Evolutionary conservation across 2,888 invertebrate species (phyloP), one percentile per base, ranked within the genome.

Genomic region (Tethea ocularis): DNA sequence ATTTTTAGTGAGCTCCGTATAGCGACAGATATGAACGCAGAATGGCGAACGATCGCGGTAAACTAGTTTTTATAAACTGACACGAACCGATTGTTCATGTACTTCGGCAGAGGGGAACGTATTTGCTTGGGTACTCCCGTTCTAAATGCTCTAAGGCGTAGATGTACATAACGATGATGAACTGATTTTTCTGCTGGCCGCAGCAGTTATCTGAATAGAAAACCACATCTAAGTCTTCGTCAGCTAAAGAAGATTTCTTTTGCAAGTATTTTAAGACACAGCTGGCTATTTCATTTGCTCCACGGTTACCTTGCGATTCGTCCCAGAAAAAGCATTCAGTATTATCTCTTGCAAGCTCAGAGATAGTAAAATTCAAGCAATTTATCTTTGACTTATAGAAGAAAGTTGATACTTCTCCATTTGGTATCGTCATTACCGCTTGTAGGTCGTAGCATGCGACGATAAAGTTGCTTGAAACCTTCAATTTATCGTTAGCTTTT

Each of bases 121-220:
- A n/a, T n/a, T n/a, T n/a, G n/a, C n/a, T n/a, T n/a, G n/a, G n/a
- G n/a, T n/a, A n/a, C n/a, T n/a, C n/a, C n/a, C n/a, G n/a, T n/a
- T n/a, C n/a, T n/a, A n/a, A n/a, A n/a, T n/a, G n/a, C n/a, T n/a
- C n/a, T n/a, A n/a, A n/a, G n/a, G 24, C 24, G 24, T 24, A 24
- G 24, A 24, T 24, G 24, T 24, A 24, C 24, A 24, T 24, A 24
- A 2, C 24, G 24, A 24, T 24, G 24, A 24, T 24, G 24, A 24
- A 24, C 24, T 24, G 24, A 24, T 69, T 69, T 61, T 67, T 67
- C 57, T 69, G 67, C 58, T 69, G 68, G 23, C 67, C 67, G 33
- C 62, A 52, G 26, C 61, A 61, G 23, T 56, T 61, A 22, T 61
- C 58, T 8, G 58, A 58, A 41, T 58, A 61, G 33, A 61, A 62